Base-by-base conservation (phyloP, 92 coral and sea anemone species). In the Nematostella vectensis region DNA sequence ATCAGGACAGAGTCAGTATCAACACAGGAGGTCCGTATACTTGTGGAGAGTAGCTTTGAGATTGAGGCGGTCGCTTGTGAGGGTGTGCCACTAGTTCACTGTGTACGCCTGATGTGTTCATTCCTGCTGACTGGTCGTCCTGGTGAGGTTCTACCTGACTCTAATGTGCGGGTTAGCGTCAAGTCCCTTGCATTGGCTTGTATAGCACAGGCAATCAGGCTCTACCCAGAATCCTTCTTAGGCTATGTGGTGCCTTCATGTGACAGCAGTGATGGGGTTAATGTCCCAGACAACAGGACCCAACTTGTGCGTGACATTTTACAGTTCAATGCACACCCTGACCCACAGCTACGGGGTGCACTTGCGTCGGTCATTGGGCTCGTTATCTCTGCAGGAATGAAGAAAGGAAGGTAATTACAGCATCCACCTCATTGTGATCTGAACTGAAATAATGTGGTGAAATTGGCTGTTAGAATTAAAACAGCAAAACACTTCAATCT, bases 91-190 rank as follows among this genome's bases (percentile, higher is more conserved):
- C 68, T 89, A 33, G 67, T 89, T 38, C 97, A 89, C 48, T 87
- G 95, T 69, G 91, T 77, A 3, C 79, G 97, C 38, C 83, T 89
- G 22, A 85, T 89, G 97, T 77, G 91, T 61, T 85, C 95, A 20
- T 89, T 89, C 44, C 48, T 89, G 47, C 28, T 89, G 48, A 80
- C 97, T 19, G 97, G 97, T 47, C 77, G 72, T 48, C 77, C 83
- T 11, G 89, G 95, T 13, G 91, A 85, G 62, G 85, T 85, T 27
- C 65, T 89, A 3, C 79, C 97, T 20, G 97, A 89, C 48, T 72
- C 87, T 22, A 70, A 73, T 63, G 95, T 85, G n/a, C 95, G 97
- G 31, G 97, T 85, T 43, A 89, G 95, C 48, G 97, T 89, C 55
- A 89, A 89, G 71, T 85, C 84, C 2, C 68, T 89, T 11, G 91